These are phyloP conservation scores for Acanthosepion lycidas DNA, from an alignment of 2,888 invertebrate species.

Conservation along the genomic window DNA sequence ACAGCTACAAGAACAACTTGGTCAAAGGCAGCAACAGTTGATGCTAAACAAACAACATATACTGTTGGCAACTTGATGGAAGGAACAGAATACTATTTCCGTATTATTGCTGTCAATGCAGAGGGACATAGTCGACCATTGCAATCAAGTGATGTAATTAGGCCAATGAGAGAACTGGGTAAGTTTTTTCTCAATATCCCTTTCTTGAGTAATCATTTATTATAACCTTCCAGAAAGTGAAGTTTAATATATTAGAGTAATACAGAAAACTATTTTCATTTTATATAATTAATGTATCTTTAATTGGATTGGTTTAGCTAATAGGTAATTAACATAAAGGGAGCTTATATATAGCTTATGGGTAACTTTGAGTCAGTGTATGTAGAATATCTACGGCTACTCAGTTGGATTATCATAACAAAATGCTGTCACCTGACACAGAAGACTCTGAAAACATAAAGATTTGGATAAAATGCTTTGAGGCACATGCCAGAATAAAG, in stretches of 20 bases:
- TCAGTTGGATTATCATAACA: too few relatives aligned
- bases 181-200: background rate
- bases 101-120: slow-evolving; percentile 87
- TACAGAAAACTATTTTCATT: background rate
- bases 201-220: background rate
- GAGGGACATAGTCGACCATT: slow-evolving; percentile 92
- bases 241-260: background rate
- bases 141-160: slow-evolving; percentile 70
- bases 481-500: too few relatives aligned
- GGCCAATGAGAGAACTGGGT: slow-evolving; percentile 47
- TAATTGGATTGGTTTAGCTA: too few relatives aligned
- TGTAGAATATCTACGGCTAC: too few relatives aligned
- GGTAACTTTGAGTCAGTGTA: too few relatives aligned
- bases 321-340: too few relatives aligned
- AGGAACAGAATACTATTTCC: slow-evolving; percentile 83
- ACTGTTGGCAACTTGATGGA: slow-evolving; percentile 66
- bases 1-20: slow-evolving; percentile 76
- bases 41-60: slow-evolving; percentile 60
- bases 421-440: too few relatives aligned
- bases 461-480: too few relatives aligned
- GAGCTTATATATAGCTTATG: too few relatives aligned
- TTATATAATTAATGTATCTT: background rate
- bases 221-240: background rate
- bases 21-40: slow-evolving; percentile 81
- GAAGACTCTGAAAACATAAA: too few relatives aligned